Base-by-base conservation (phyloP, 2,797 vertebrate genomes). In the Calcarius lapponicus region DNA sequence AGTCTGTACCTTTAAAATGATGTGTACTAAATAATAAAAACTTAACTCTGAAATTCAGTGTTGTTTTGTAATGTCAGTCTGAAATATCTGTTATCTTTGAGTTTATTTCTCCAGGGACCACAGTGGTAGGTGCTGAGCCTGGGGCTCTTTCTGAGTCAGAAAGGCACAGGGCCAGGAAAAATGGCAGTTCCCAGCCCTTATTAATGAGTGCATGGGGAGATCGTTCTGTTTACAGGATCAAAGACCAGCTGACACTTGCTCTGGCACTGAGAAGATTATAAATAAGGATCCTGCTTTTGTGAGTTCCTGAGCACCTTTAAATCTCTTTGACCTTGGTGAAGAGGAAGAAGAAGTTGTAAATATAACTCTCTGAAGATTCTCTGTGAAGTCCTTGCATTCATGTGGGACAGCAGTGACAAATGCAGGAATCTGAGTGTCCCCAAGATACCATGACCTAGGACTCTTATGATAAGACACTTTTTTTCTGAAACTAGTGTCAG, bases 91-190 rank as follows among this genome's bases (percentile, higher is more conserved):
- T 74, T 53, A 34, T 64, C 62, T 84, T 54, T 48, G 66, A 81
- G 51, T 2, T 5, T 48, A 3, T 42, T n/a, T 70, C 73, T 90
- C 38, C 80, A 88, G 66, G 47, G 79, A 20, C 58, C 2, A 1
- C 82, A 75, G 73, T 31, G 83, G 70, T 95, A 93, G 92, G 43
- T 95, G 29, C 78, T 79, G 58, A 84, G 76, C 80, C 70, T 73
- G 80, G 24, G 43, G 43, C 47, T 70, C 9, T 24, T 60, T 86
- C 86, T 95, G 80, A 92, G 51, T 93, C 82, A 94, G 82, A 93
- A 34, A 54, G 94, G 90, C 88, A 92, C 31, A 48, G 62, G 43
- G 66, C 95, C 96, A 95, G 90, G 83, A 95, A 72, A 90, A 88
- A 48, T 70, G 70, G 73, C 87, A 73, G n/a, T 88, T 97, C 88